These are phyloP conservation scores for Azorinus chamasolen DNA, from an alignment of 2,888 invertebrate species.

Conservation along the genomic window DNA sequence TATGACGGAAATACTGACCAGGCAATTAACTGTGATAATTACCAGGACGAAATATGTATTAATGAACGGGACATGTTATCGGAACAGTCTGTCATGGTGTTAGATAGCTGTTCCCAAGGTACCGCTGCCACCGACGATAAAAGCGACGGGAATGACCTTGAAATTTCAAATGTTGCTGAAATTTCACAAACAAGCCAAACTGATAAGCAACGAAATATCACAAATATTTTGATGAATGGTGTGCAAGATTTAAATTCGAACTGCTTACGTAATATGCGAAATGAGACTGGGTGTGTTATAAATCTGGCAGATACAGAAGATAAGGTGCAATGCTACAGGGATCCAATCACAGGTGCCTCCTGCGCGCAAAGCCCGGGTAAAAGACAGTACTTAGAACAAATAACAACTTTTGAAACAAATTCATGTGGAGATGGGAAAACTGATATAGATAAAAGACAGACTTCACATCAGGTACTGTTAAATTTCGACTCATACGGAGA, in stretches of 20 bases:
- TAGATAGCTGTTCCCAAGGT: too few species aligned
- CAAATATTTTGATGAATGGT: conserved; percentile 10
- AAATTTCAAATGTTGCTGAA: conserved; percentile 4
- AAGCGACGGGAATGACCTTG: not conserved
- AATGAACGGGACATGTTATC: too few species aligned
- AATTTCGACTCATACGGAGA: too few species aligned
- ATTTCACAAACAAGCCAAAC: conserved; percentile 11
- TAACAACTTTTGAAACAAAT: conserved; percentile 7
- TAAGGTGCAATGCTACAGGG: conserved; percentile 17
- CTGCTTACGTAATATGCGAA: conserved; percentile 27
- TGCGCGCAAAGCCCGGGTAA: conserved; percentile 19
- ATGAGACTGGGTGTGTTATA: conserved; percentile 26
- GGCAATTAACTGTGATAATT: too few species aligned
- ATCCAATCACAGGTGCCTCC: conserved; percentile 42
- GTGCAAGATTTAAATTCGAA: conserved; percentile 15
- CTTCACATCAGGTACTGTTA: too few species aligned
- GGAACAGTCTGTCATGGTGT: too few species aligned
- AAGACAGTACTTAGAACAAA: conserved; percentile 32
- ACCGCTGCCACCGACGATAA: not conserved
- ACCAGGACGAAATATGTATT: too few species aligned
- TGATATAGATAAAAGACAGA: conserved; percentile 6
- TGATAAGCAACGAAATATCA: conserved; percentile 23
- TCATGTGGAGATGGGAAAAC: conserved; percentile 20
- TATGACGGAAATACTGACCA: too few species aligned
- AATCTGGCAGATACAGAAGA: conserved; percentile 30